phyloP scores from a whole-genome alignment of 2,797 vertebrate species.

The Oryzias sinensis region DNA sequence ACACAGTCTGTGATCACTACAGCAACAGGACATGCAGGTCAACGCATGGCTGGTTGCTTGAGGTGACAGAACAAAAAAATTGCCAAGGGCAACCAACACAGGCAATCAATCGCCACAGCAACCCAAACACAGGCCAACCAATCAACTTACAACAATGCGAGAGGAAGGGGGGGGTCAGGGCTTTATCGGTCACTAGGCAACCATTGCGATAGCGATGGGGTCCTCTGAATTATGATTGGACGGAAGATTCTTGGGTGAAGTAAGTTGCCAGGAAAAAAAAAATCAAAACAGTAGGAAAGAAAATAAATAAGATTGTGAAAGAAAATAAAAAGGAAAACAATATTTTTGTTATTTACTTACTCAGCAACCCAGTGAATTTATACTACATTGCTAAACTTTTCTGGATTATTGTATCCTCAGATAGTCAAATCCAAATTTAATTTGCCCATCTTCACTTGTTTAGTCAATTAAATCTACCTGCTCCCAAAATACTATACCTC shows the following conservation, averaged over 20 bases:
- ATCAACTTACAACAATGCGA: constrained; percentile 80
- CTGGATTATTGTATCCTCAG: constrained; percentile 31
- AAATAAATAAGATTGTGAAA: constrained; percentile 73
- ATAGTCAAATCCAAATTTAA: constrained; percentile 45
- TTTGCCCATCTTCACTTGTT: constrained; percentile 15
- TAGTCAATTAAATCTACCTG: constrained; percentile 26
- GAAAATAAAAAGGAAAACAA: constrained; percentile 72
- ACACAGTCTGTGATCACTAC: constrained; percentile 82
- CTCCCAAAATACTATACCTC: constrained; percentile 34
- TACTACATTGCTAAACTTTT: constrained; percentile 48
- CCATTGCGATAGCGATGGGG: constrained; percentile 82
- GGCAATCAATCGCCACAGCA: constrained; percentile 82
- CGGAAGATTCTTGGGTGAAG: constrained; percentile 77
- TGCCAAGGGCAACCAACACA: constrained; percentile 78
- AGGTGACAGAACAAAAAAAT: constrained; percentile 72
- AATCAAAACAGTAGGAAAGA: constrained; percentile 78
- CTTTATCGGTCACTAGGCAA: constrained; percentile 84
- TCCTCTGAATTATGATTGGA: constrained; percentile 83
- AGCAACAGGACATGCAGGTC: constrained; percentile 82
- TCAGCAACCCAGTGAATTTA: constrained; percentile 47
- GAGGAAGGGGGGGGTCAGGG: constrained; percentile 80
- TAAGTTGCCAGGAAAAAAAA: constrained; percentile 81
- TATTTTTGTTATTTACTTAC: constrained; percentile 66
- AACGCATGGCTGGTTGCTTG: constrained; percentile 77
- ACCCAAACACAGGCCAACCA: constrained; percentile 81